phyloP scores from a whole-genome alignment of 1,140 invertebrate genomes.

The Liolophura sinensis region DNA sequence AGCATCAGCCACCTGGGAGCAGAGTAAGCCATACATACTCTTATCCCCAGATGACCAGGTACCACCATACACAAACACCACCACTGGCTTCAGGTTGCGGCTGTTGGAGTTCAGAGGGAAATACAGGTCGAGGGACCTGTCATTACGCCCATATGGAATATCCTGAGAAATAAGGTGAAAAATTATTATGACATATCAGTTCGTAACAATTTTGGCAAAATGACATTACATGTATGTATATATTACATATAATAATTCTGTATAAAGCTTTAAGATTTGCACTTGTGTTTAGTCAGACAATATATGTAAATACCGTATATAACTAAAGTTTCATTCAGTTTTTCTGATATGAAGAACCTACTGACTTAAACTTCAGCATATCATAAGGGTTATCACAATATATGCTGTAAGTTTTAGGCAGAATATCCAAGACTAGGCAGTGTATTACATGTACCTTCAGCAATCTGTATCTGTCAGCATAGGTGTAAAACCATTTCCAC shows the following conservation, averaged over 20 bases:
- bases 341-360: too few species aligned
- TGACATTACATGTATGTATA: too few species aligned
- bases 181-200: neutral
- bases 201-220: too few species aligned
- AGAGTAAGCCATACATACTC: constrained; percentile 51
- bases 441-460: constrained; percentile 42
- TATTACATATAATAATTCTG: too few species aligned
- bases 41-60: constrained; percentile 53
- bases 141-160: constrained; percentile 46
- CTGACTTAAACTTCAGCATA: too few species aligned
- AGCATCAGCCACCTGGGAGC: constrained; percentile 41
- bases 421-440: too few species aligned
- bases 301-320: too few species aligned
- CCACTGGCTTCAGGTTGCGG: constrained; percentile 31
- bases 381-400: too few species aligned
- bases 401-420: too few species aligned
- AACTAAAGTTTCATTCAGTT: too few species aligned
- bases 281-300: too few species aligned
- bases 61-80: constrained; percentile 54
- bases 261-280: too few species aligned
- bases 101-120: constrained; percentile 19
- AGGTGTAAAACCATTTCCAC: constrained; percentile 48
- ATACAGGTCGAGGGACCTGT: constrained; percentile 49
- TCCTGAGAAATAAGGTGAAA: constrained; percentile 36
- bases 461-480: constrained; percentile 26